Evolutionary conservation across 2,888 invertebrate species (phyloP), one percentile per base, ranked within the genome.

Genomic region (Scaptomyza flava): DNA sequence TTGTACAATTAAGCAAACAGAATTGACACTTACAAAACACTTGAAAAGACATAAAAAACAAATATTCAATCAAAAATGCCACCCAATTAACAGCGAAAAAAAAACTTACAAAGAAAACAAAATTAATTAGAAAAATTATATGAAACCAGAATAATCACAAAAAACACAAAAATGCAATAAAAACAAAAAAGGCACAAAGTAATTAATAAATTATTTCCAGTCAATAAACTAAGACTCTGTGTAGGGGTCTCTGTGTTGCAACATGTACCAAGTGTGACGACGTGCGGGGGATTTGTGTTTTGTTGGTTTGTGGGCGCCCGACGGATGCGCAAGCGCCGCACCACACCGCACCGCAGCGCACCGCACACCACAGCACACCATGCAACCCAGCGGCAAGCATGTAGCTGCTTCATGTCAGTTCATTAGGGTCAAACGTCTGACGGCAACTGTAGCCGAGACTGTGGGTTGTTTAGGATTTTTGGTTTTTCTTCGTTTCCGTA

Each of bases 201-300:
- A 84, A 84, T 84, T 89, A 89, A 84, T 84, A 84, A 84, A 84
- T 84, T 84, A 87, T 87, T 84, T 84, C 72, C 89, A 83, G 89
- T 85, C 89, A 89, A 87, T 87, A 84, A 83, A 77, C 68, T 73
- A 61, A 42, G 33, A 12, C 47, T 11, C n/a, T 70, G 57, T 68
- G 47, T 63, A 57, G 59, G 66, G 70, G 76, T 59, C 52, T 17
- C 46, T 62, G 63, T 62, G 63, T 89, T 84, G 82, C 84, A 85
- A 81, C 86, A 87, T 66, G 48, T 23, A 51, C 52, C 52, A 45
- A 38, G 61, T 69, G 42, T 43, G 51, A 42, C 43, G 51, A 42
- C 33, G 11, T 42, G 68, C 50, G 65, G 47, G 42, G 38, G 66
- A 36, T 45, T 38, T 38, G n/a, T 36, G n/a, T n/a, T 36, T 34